phyloP scores from a whole-genome alignment of 1,140 invertebrate genomes.

The Caenorhabditis latens region DNA sequence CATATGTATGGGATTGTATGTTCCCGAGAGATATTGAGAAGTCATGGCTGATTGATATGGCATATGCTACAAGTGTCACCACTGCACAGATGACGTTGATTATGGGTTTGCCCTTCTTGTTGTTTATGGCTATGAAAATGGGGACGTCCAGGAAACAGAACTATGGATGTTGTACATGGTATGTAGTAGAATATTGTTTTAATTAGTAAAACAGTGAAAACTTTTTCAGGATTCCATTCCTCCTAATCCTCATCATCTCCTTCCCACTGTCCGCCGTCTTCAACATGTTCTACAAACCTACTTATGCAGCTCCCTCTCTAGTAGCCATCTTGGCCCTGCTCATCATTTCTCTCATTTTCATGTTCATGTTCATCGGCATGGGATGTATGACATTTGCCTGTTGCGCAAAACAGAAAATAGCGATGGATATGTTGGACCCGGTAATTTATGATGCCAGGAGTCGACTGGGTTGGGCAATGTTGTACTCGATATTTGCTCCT shows the following conservation, averaged over 20 bases:
- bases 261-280: slow-evolving; percentile 4
- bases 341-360: slow-evolving; percentile 6
- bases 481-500: slow-evolving; percentile 16
- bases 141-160: slow-evolving; percentile 22
- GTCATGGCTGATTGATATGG: slow-evolving; percentile 24
- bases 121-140: slow-evolving; percentile 42
- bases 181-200: background rate
- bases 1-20: background rate
- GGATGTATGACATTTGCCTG: slow-evolving; percentile 40
- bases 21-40: slow-evolving; percentile 22
- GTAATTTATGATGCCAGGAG: slow-evolving; percentile 26
- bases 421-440: slow-evolving; percentile 44
- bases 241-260: slow-evolving; percentile 15
- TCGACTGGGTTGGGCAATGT: slow-evolving; percentile 18
- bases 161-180: slow-evolving; percentile 39
- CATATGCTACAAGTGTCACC: slow-evolving; percentile 28
- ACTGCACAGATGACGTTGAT: slow-evolving; percentile 19
- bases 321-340: slow-evolving; percentile 25
- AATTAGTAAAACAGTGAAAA: background rate
- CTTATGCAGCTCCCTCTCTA: slow-evolving; percentile 19
- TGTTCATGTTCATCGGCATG: slow-evolving; percentile 26
- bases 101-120: slow-evolving; percentile 10
- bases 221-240: slow-evolving; percentile 31
- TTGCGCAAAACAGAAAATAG: slow-evolving; percentile 20
- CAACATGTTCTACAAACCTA: slow-evolving; percentile 41